These are phyloP conservation scores for Cryptus armator DNA, from an alignment of 2,888 invertebrate genomes.

Conservation along the genomic window DNA sequence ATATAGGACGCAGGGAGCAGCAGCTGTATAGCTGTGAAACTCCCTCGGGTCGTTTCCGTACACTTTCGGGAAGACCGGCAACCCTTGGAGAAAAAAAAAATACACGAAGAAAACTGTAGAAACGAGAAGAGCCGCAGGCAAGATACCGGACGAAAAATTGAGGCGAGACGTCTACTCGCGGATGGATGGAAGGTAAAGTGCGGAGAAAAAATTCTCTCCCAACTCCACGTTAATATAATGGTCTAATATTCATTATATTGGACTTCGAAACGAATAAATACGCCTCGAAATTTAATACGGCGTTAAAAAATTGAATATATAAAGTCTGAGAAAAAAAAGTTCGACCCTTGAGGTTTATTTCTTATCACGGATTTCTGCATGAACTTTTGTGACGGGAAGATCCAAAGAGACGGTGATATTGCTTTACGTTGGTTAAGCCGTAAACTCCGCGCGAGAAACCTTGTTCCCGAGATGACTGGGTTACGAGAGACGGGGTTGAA, in stretches of 20 bases:
- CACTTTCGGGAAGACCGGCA: conserved; percentile 14
- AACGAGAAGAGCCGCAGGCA: conserved; percentile 14
- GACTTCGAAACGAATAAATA: neutral
- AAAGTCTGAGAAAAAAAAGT: neutral
- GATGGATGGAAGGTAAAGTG: neutral
- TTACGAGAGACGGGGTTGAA: neutral
- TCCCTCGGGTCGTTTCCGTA: conserved; percentile 39
- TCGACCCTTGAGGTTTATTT: neutral
- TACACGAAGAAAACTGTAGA: conserved; percentile 16
- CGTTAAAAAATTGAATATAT: neutral
- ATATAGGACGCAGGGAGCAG: conserved; percentile 54
- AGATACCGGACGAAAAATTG: neutral
- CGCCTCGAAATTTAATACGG: neutral
- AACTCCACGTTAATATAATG: neutral
- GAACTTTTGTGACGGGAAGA: neutral
- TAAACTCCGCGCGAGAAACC: neutral
- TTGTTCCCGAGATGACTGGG: neutral
- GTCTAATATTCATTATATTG: neutral
- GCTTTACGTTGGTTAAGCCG: neutral
- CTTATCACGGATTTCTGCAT: neutral
- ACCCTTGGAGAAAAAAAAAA: conserved; percentile 23
- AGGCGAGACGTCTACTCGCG: neutral
- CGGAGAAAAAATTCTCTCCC: neutral
- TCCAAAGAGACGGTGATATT: neutral
- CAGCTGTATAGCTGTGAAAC: conserved; percentile 50